A percentile compares a stretch with the other conserved stretches of the same genome.
phyloP scores from a whole-genome alignment of 1,140 invertebrate genomes.

The Psilanteris sp. region DNA sequence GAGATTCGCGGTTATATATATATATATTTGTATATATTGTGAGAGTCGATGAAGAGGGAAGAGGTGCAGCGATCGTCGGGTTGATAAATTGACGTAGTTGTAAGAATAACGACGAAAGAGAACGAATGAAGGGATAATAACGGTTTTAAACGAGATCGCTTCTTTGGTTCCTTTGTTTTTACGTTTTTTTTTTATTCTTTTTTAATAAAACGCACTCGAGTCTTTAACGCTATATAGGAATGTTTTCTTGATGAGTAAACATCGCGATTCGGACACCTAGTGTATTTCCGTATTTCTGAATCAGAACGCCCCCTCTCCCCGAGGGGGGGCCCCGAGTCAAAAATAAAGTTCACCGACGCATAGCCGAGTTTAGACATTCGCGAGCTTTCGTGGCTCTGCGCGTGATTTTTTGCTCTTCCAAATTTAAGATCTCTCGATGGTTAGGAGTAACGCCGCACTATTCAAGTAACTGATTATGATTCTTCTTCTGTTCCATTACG shows the following conservation, averaged over 20 bases:
- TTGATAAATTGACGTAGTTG: constrained; percentile 57
- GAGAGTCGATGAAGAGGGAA: too few relatives aligned
- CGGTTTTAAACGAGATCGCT: too few relatives aligned
- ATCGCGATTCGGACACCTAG: constrained; percentile 48
- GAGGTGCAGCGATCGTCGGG: constrained; percentile 53
- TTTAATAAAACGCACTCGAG: too few relatives aligned
- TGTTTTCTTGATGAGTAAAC: constrained; percentile 57
- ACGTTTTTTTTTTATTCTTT: too few relatives aligned
- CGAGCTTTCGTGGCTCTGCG: constrained; percentile 15
- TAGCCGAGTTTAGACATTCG: constrained; percentile 32
- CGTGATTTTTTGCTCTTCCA: constrained; percentile 41
- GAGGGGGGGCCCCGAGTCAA: constrained; percentile 31
- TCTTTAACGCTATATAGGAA: constrained; percentile 39
- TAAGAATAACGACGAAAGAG: too few relatives aligned
- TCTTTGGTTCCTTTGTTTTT: too few relatives aligned
- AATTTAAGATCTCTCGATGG: constrained; percentile 40
- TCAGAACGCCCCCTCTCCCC: constrained; percentile 30
- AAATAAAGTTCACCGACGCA: constrained; percentile 34
- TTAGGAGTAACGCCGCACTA: constrained; percentile 9
- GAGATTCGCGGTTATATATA: constrained; percentile 59
- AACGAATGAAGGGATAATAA: too few relatives aligned
- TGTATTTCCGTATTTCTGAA: constrained; percentile 54
- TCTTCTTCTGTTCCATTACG: too few relatives aligned
- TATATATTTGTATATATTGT: constrained; percentile 60
- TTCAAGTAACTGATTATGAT: too few relatives aligned